Percentiles rank a stretch among this genome's conserved stretches.
Evolutionary conservation across 2,797 vertebrate genomes (phyloP).

Genomic region (Pangasius larnaudii): DNA sequence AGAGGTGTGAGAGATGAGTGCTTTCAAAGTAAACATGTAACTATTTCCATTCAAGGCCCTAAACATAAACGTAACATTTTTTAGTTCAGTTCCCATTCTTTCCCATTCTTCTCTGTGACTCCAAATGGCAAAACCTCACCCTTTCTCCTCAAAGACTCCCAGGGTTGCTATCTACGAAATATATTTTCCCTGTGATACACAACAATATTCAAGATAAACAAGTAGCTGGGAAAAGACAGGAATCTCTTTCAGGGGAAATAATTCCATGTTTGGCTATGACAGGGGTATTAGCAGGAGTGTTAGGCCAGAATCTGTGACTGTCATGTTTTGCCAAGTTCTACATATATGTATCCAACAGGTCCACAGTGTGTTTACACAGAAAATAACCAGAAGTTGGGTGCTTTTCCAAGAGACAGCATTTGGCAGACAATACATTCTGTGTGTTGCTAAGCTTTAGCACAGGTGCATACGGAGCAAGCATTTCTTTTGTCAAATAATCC

Average conservation of each 20-base stretch:
- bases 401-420: slow-evolving; percentile 40
- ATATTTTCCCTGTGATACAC: slow-evolving; percentile 21
- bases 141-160: not conserved
- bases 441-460: slow-evolving; percentile 16
- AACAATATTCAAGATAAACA: slow-evolving; percentile 43
- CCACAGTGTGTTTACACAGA: slow-evolving; percentile 48
- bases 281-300: slow-evolving; percentile 32
- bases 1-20: slow-evolving; percentile 42
- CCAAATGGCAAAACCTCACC: slow-evolving; percentile 1
- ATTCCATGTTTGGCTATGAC: slow-evolving; percentile 46
- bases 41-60: slow-evolving; percentile 46
- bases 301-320: slow-evolving; percentile 30
- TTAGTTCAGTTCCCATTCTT: slow-evolving; percentile 48
- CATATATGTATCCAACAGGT: slow-evolving; percentile 52
- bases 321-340: slow-evolving; percentile 51
- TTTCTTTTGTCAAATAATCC: slow-evolving; percentile 10
- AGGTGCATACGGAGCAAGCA: slow-evolving; percentile 2
- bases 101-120: slow-evolving; percentile 53
- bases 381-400: slow-evolving; percentile 52
- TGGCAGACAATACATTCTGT: slow-evolving; percentile 26
- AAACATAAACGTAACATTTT: slow-evolving; percentile 57
- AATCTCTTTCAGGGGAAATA: slow-evolving; percentile 25
- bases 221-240: slow-evolving; percentile 44
- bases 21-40: slow-evolving; percentile 54
- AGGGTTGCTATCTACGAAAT: slow-evolving; percentile 19